phyloP scores from a whole-genome alignment of 2,888 invertebrate genomes.

The Liodrosophila aerea region DNA sequence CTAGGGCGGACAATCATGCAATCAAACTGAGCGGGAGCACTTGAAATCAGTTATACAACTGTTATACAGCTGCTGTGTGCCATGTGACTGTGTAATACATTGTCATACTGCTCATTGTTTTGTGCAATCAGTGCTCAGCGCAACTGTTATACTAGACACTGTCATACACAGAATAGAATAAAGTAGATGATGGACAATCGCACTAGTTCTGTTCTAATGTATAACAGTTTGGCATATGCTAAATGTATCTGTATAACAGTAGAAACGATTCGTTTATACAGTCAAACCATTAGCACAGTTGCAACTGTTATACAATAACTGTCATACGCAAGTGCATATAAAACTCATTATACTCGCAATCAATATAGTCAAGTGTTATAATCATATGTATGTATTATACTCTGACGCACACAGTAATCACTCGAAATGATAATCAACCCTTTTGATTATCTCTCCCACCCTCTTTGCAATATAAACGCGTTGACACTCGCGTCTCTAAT shows the following conservation, averaged over 20 bases:
- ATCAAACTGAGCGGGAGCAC: not conserved
- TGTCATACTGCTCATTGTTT: not conserved
- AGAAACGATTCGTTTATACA: no score
- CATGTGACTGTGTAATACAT: slow-evolving; percentile 20
- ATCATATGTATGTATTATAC: slow-evolving; percentile 15
- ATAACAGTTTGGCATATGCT: no score
- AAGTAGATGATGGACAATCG: no score
- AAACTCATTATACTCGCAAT: no score
- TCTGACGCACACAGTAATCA: slow-evolving; percentile 39
- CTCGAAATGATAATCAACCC: slow-evolving; percentile 35
- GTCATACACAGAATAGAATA: no score
- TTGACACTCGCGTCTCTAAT: slow-evolving; percentile 5
- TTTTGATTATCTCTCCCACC: not conserved
- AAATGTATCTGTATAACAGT: no score
- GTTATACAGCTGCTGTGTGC: slow-evolving; percentile 23
- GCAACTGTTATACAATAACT: slow-evolving; percentile 20
- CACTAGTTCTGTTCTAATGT: no score
- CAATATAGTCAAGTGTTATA: slow-evolving; percentile 18
- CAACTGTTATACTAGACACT: slow-evolving; percentile 20
- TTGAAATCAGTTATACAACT: slow-evolving; percentile 30
- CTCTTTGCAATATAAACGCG: not conserved
- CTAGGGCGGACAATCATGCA: not conserved
- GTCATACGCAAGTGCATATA: slow-evolving; percentile 4
- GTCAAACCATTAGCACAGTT: no score
- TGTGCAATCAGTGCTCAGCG: no score